Conservation (phyloP, 2,113 vertebrate genomes). For the Rhea americana region DNA sequence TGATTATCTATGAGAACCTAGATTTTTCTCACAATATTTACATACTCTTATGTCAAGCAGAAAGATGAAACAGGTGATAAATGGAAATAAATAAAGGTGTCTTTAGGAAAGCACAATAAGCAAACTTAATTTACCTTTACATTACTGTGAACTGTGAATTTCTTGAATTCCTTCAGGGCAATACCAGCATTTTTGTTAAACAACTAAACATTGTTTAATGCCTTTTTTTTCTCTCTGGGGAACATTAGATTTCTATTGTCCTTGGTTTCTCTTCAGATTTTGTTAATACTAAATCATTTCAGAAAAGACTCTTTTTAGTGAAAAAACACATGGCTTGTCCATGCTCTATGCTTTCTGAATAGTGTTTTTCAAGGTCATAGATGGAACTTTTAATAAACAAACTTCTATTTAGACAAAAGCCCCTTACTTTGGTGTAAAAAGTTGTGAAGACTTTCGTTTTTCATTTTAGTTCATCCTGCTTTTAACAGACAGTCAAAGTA, state of each 20-base stretch:
- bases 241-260: slow-evolving; percentile 24
- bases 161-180: background rate
- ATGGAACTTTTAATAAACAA: background rate
- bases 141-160: background rate
- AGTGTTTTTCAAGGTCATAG: slow-evolving; percentile 20
- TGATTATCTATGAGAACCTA: background rate
- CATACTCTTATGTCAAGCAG: background rate
- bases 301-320: background rate
- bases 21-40: background rate
- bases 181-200: slow-evolving; percentile 18
- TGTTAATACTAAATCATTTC: slow-evolving; percentile 30
- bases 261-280: slow-evolving; percentile 36
- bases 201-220: background rate
- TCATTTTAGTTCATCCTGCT: background rate
- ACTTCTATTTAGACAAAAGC: background rate
- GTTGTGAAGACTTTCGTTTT: background rate
- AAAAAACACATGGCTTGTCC: slow-evolving; percentile 30
- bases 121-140: background rate
- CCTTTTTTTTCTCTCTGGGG: background rate
- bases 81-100: background rate
- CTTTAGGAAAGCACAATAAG: background rate
- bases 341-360: slow-evolving; percentile 4
- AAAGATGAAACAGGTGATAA: background rate
- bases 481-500: background rate
- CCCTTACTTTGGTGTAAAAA: background rate